A percentile compares a stretch with the other conserved stretches of the same genome.
Conservation (phyloP, 2,888 invertebrate species). For the Synanthedon andrenaeformis region DNA sequence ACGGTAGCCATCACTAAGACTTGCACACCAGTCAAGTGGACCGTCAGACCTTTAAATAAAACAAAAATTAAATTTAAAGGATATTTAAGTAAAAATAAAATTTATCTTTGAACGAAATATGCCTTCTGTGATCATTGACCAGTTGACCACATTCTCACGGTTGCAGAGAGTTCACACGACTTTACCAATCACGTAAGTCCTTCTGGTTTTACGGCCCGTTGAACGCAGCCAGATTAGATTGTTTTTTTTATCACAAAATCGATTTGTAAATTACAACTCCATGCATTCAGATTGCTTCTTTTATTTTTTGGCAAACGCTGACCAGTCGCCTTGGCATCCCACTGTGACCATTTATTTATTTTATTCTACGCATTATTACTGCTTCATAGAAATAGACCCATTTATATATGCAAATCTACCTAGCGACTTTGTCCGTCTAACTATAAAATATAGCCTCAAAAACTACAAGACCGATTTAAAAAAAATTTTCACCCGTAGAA, state of each 20-base stretch:
- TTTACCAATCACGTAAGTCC: slow-evolving; percentile 35
- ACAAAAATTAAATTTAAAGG: too few relatives aligned
- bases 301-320: slow-evolving; percentile 7
- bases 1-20: too few relatives aligned
- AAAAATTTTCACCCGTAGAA: too few relatives aligned
- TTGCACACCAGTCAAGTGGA: too few relatives aligned
- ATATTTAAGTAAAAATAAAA: background rate
- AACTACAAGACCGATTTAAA: too few relatives aligned
- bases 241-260: slow-evolving; percentile 18
- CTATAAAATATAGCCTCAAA: too few relatives aligned
- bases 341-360: slow-evolving; percentile 6
- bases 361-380: background rate
- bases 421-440: too few relatives aligned
- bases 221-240: slow-evolving; percentile 20
- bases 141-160: slow-evolving; percentile 8
- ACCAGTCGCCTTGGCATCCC: slow-evolving; percentile 3
- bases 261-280: slow-evolving; percentile 22
- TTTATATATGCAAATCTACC: too few relatives aligned
- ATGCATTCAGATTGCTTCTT: slow-evolving; percentile 11
- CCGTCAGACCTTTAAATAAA: too few relatives aligned
- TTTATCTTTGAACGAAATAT: background rate
- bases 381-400: too few relatives aligned
- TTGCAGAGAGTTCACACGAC: slow-evolving; percentile 34
- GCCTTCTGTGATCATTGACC: background rate
- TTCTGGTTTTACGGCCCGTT: slow-evolving; percentile 62